phyloP scores from a whole-genome alignment of 2,797 vertebrate species.

The Darevskia mixta region DNA sequence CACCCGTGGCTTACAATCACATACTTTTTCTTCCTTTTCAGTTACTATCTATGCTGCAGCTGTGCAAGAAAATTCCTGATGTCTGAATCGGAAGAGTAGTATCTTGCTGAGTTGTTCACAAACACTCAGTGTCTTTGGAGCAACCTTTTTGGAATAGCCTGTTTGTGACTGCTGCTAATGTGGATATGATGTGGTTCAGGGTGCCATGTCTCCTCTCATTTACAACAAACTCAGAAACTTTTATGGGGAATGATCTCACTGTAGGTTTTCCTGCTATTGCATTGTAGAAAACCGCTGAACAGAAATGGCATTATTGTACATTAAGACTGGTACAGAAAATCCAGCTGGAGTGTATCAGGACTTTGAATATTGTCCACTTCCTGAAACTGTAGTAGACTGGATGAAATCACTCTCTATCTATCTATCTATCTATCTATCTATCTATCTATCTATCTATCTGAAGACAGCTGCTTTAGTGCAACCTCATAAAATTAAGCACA shows the following conservation, averaged over 20 bases:
- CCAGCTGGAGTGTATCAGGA: background rate
- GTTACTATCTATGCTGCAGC: conserved; percentile 3
- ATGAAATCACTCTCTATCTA: background rate
- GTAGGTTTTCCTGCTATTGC: background rate
- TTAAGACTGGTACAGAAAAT: conserved; percentile 22
- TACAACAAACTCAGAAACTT: conserved; percentile 4
- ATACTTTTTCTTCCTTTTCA: conserved; percentile 20
- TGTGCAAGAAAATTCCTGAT: conserved; percentile 22
- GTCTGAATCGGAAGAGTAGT: conserved; percentile 13
- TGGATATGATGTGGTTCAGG: conserved; percentile 18
- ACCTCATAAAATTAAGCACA: too few species aligned
- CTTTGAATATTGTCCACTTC: background rate
- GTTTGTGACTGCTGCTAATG: conserved; percentile 29
- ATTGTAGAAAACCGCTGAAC: background rate
- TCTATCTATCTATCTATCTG: too few species aligned
- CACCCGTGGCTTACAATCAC: conserved; percentile 31
- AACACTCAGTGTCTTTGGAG: conserved; percentile 28
- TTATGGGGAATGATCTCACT: conserved; percentile 27
- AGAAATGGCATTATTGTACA: conserved; percentile 7
- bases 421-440: too few species aligned
- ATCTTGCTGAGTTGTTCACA: conserved; percentile 7
- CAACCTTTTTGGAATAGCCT: background rate
- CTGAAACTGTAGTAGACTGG: background rate
- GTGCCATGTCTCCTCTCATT: conserved; percentile 33
- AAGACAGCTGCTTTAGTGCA: too few species aligned